Base-by-base conservation (phyloP, 2,888 invertebrate species). In the Drosophila maculinotata region DNA sequence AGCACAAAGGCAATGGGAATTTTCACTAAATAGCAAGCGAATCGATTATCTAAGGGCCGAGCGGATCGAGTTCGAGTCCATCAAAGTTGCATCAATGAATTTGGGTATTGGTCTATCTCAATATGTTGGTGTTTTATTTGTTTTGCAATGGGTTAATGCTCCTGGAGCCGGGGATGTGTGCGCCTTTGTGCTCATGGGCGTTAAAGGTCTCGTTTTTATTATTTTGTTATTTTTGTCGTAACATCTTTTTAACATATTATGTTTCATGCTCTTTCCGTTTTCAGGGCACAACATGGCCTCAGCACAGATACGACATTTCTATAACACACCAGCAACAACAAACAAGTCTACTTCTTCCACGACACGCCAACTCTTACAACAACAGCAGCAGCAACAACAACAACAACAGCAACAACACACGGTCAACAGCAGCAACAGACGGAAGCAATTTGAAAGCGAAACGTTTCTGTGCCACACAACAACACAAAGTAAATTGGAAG, bases 211-310 rank as follows among this genome's bases (percentile, higher is more conserved):
- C 15, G 10, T 36, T 36, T 36, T 10, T 36, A 0, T 6, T 1
- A 3, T 36, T 10, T 3, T 20, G 38, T 38, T 38, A 5, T 14
- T 25, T 39, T 20, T 26, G 45, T 49, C 23, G 20, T 47, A 48
- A 63, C 71, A 62, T 79, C 44, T 57, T 76, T 71, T 68, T 62
- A 65, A 72, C 63, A 49, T 73, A 28, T 59, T 41, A 52, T 79
- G 56, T 44, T 48, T 57, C 33, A 12, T 58, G 23, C 20, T 57
- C 36, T 26, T 60, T 59, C 31, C 5, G 48, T 44, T 89, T 88
- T 44, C 52, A 91, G 91, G 91, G 91, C 91, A 90, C 91, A 91
- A 91, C 90, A 91, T 91, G 91, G 91, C 91, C 91, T 91, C 91
- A 91, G 89, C 91, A 91, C 90, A 90, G 90, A 89, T 91, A 88